phyloP scores from a whole-genome alignment of 2,888 invertebrate species.

The Nebria salina region DNA sequence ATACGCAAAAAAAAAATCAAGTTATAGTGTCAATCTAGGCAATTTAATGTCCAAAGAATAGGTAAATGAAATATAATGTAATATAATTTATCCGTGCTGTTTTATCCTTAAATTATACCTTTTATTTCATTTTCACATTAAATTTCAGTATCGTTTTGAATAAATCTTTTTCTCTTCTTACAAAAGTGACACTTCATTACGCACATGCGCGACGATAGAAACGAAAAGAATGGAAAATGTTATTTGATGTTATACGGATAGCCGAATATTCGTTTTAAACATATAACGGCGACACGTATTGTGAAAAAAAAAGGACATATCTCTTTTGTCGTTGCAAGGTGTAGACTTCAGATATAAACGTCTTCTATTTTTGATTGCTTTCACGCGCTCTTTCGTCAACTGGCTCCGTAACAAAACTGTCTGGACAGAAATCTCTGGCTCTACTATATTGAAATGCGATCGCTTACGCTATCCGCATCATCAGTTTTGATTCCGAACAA shows the following conservation, averaged over 20 bases:
- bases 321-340: background rate
- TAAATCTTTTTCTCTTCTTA: slow-evolving; percentile 1
- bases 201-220: background rate
- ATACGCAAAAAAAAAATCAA: background rate
- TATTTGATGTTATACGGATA: background rate
- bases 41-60: too few species aligned
- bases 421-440: slow-evolving; percentile 2
- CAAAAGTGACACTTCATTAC: background rate
- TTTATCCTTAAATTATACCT: background rate
- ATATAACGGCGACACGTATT: background rate
- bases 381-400: background rate
- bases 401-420: background rate
- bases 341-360: background rate
- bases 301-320: background rate
- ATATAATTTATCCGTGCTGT: too few species aligned
- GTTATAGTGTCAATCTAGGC: background rate
- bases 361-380: background rate
- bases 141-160: background rate
- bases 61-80: too few species aligned
- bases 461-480: slow-evolving; percentile 29
- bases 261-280: slow-evolving; percentile 9
- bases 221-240: background rate
- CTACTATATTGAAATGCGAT: slow-evolving; percentile 38
- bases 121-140: background rate
- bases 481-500: slow-evolving; percentile 40